Conservation (phyloP, 2,888 invertebrate species). For the Eupithecia subumbrata region DNA sequence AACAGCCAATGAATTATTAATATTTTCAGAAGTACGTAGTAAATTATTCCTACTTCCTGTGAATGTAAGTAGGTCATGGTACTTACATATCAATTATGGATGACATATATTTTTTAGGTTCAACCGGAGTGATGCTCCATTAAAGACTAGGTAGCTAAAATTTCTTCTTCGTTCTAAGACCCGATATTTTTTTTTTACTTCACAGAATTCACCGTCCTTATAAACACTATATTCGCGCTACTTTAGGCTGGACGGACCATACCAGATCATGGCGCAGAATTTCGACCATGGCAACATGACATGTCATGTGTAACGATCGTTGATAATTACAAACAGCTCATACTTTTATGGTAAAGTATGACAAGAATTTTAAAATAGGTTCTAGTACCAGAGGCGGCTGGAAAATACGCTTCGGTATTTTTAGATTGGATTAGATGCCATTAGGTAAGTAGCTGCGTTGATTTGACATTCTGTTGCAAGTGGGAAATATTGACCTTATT, state of each 20-base stretch:
- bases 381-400: background rate
- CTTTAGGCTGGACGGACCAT: background rate
- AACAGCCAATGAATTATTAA: background rate
- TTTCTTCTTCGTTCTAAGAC: too few species aligned
- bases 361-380: conserved; percentile 4
- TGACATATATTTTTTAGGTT: too few species aligned
- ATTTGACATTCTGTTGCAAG: background rate
- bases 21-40: background rate
- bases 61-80: background rate
- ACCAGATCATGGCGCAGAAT: background rate
- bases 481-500: background rate
- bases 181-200: too few species aligned
- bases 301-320: background rate
- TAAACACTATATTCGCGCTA: background rate
- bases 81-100: too few species aligned
- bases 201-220: too few species aligned
- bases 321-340: background rate
- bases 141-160: too few species aligned
- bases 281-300: conserved; percentile 5
- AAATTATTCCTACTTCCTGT: background rate
- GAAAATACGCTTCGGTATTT: conserved; percentile 6
- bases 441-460: background rate
- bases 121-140: too few species aligned
- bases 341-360: conserved; percentile 8
- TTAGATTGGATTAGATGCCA: background rate